These are phyloP conservation scores for Drosophila kepulauana DNA, from an alignment of 1,140 invertebrate genomes.

Conservation along the genomic window DNA sequence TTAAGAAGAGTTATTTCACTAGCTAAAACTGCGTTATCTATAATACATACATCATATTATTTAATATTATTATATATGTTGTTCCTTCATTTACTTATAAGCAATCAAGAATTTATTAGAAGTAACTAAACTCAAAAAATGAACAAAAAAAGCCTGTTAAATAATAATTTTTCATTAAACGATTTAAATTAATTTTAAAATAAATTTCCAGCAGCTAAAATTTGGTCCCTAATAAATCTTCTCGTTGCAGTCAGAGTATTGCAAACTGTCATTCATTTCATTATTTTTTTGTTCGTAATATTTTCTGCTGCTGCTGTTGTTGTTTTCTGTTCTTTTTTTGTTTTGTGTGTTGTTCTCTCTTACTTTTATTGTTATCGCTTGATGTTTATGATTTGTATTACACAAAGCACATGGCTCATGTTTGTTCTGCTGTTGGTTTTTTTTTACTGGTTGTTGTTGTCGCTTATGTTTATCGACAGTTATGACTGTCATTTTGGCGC, in stretches of 20 bases:
- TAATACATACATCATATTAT: no score
- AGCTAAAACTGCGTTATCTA: no score
- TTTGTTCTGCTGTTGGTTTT: conserved; percentile 1
- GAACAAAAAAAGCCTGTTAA: no score
- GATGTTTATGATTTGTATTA: conserved; percentile 35
- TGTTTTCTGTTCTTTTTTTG: neutral
- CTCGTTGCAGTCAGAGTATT: neutral
- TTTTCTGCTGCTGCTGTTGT: neutral
- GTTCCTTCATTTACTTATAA: no score
- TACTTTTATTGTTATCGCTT: conserved; percentile 28
- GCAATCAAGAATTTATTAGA: no score
- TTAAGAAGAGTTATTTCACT: no score
- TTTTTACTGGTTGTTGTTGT: conserved; percentile 13
- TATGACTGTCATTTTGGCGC: conserved; percentile 18
- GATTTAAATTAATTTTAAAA: no score
- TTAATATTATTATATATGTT: no score
- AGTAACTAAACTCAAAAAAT: no score
- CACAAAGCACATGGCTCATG: conserved; percentile 32
- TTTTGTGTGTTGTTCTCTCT: neutral
- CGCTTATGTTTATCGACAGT: conserved; percentile 33
- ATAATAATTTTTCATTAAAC: no score
- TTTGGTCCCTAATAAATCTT: neutral
- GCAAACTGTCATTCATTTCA: neutral
- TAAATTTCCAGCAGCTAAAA: no score
- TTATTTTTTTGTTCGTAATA: neutral